These are phyloP conservation scores for Pangasius krempfi DNA, from an alignment of 2,797 vertebrate species.

Conservation along the genomic window DNA sequence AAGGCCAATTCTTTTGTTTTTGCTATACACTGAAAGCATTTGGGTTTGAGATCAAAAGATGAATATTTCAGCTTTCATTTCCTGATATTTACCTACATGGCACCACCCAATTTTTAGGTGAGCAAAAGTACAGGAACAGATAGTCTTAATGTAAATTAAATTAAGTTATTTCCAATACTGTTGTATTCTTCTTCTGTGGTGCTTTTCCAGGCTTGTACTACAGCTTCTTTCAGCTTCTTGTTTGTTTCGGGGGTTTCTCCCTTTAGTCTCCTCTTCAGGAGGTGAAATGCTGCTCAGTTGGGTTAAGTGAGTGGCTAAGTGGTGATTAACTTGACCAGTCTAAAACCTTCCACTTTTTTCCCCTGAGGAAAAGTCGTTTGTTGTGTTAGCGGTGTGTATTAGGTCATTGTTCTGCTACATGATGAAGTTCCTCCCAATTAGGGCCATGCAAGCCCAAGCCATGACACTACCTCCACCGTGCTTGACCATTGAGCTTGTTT, in stretches of 20 bases:
- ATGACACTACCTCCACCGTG: not conserved
- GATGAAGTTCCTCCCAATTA: not conserved
- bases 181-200: not conserved
- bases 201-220: not conserved
- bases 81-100: not conserved
- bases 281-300: not conserved
- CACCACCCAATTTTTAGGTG: not conserved
- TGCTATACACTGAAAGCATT: not conserved
- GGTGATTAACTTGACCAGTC: not conserved
- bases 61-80: not conserved
- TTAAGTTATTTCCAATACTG: too few relatives aligned
- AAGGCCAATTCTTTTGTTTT: not conserved
- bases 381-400: not conserved
- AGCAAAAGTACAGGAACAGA: not conserved
- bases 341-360: not conserved
- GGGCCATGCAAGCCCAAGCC: not conserved
- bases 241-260: not conserved
- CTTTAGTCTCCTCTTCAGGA: not conserved
- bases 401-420: not conserved
- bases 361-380: not conserved
- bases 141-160: not conserved
- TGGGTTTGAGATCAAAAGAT: not conserved
- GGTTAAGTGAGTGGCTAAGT: not conserved
- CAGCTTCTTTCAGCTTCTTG: not conserved
- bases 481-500: not conserved